Evolutionary conservation across 2,888 invertebrate genomes (phyloP).

Genomic region (Julus scanicus): DNA sequence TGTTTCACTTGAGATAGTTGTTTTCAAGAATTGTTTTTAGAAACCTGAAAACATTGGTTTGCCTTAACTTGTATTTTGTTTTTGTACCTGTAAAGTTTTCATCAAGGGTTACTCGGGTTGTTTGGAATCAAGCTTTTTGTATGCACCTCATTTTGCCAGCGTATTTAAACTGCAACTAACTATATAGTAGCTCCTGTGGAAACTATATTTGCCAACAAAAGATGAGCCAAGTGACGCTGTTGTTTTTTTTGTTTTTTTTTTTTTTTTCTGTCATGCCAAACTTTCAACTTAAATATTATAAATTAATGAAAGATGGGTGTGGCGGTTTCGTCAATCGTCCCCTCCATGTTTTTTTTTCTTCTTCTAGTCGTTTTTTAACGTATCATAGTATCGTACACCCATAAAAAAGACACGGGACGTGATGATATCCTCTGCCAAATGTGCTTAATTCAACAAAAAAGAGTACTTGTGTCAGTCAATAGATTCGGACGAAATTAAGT

Average conservation of each 20-base stretch:
- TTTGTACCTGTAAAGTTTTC: too few relatives aligned
- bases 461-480: slow-evolving; percentile 33
- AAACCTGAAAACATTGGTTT: too few relatives aligned
- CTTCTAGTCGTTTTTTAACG: neutral
- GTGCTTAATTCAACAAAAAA: slow-evolving; percentile 33
- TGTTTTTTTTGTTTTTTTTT: too few relatives aligned
- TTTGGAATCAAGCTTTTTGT: neutral
- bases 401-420: slow-evolving; percentile 12
- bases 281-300: slow-evolving; percentile 33
- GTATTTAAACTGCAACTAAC: neutral
- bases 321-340: slow-evolving; percentile 3
- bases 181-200: neutral
- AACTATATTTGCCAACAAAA: neutral
- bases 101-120: neutral
- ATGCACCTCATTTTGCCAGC: too few relatives aligned
- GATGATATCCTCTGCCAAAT: slow-evolving; percentile 20
- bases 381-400: neutral
- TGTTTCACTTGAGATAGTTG: too few relatives aligned
- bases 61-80: too few relatives aligned
- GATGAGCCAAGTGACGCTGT: neutral
- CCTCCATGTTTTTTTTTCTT: neutral
- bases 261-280: neutral
- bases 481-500: slow-evolving; percentile 33
- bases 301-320: slow-evolving; percentile 33
- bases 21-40: too few relatives aligned